Conservation (phyloP, 2,113 vertebrate genomes). For the Phalacrocorax aristotelis region DNA sequence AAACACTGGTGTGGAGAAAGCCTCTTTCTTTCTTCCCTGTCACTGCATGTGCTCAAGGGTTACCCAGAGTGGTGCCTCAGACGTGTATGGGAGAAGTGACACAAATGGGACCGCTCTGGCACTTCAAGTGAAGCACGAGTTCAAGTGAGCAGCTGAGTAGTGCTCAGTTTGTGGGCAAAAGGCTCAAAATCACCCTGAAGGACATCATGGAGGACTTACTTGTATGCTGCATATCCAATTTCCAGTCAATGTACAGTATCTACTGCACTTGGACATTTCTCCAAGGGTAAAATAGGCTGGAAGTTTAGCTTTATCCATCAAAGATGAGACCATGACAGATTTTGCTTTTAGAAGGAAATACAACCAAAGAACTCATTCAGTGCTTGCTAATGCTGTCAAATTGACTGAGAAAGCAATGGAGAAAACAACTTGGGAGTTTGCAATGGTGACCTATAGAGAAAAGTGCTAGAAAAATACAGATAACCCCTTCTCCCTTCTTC, state of each 20-base stretch:
- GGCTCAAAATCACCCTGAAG: background rate
- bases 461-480: background rate
- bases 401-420: background rate
- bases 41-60: background rate
- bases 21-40: background rate
- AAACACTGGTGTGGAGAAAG: background rate
- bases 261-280: background rate
- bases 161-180: background rate
- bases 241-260: background rate
- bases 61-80: background rate
- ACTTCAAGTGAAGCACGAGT: background rate
- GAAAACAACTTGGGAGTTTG: background rate
- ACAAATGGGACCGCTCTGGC: accelerated
- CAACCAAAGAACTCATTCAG: background rate
- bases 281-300: background rate
- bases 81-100: background rate
- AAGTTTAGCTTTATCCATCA: background rate
- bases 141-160: background rate
- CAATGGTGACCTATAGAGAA: background rate
- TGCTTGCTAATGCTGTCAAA: background rate
- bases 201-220: background rate
- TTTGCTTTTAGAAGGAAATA: background rate
- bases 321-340: background rate
- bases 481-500: background rate
- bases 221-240: background rate